Conservation (phyloP, 2,113 vertebrate genomes). For the Bettongia penicillata region DNA sequence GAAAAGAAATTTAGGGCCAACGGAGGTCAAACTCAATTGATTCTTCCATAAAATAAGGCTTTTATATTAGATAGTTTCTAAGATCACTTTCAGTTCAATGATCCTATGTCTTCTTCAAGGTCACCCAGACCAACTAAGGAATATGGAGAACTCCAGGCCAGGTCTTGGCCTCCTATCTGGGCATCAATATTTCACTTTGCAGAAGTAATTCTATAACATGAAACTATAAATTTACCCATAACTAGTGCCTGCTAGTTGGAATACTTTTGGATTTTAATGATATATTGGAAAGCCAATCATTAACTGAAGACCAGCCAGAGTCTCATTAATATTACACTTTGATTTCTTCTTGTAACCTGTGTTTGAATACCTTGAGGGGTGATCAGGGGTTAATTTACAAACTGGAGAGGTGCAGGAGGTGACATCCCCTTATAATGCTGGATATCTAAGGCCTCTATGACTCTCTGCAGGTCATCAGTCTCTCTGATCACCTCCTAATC, state of each 20-base stretch:
- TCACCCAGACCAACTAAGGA: neutral
- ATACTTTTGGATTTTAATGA: neutral
- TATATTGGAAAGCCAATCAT: neutral
- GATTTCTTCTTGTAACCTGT: neutral
- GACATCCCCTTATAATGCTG: neutral
- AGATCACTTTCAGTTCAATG: neutral
- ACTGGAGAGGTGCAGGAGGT: neutral
- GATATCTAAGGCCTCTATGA: neutral
- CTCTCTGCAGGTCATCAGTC: neutral
- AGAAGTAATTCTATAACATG: neutral
- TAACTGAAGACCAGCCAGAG: neutral
- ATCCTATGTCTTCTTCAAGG: neutral
- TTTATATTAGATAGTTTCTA: neutral
- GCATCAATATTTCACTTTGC: neutral
- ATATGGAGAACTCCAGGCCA: neutral
- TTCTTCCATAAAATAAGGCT: neutral
- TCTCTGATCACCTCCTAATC: neutral
- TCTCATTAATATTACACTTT: neutral
- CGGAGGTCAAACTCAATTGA: neutral
- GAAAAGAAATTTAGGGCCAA: neutral
- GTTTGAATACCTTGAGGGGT: neutral
- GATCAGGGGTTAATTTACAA: neutral
- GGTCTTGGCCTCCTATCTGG: neutral
- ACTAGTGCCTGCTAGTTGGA: neutral
- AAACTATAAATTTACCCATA: neutral